Conservation (phyloP, 1,140 invertebrate species). For the Cardiocondyla obscurior region DNA sequence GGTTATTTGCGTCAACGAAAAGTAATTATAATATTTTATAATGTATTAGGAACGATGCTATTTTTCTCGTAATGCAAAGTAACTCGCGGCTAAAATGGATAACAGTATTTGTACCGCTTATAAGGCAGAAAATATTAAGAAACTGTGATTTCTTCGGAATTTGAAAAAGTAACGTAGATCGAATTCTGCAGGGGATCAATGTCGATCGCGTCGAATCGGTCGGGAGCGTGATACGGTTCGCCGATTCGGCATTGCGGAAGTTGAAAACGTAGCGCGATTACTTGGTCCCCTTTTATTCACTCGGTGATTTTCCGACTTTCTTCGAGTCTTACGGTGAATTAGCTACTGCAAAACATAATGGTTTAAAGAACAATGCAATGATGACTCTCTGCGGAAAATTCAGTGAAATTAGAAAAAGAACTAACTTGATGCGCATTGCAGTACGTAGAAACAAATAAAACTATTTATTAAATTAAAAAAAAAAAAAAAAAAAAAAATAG, state of each 20-base stretch:
- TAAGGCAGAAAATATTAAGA: neutral
- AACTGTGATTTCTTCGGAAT: neutral
- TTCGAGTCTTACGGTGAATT: constrained; percentile 4
- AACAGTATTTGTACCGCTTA: neutral
- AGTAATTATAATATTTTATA: neutral
- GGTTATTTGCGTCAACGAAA: neutral
- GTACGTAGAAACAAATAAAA: neutral
- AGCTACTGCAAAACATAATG: neutral
- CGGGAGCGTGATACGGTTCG: constrained; percentile 15
- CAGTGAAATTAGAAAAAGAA: neutral
- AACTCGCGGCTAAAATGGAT: neutral
- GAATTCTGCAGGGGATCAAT: constrained; percentile 16
- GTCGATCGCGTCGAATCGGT: constrained; percentile 37
- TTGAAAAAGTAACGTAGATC: neutral
- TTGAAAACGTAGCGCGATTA: constrained; percentile 35
- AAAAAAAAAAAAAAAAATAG: neutral
- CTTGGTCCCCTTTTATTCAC: constrained; percentile 27
- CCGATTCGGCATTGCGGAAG: constrained; percentile 42
- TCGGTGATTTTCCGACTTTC: constrained; percentile 49
- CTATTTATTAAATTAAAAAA: neutral
- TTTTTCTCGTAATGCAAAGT: neutral
- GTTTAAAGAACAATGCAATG: neutral
- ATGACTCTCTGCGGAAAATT: neutral
- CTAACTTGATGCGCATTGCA: neutral
- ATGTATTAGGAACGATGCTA: neutral